phyloP scores from a whole-genome alignment of 2,113 vertebrate species.

The Uropsilus gracilis region DNA sequence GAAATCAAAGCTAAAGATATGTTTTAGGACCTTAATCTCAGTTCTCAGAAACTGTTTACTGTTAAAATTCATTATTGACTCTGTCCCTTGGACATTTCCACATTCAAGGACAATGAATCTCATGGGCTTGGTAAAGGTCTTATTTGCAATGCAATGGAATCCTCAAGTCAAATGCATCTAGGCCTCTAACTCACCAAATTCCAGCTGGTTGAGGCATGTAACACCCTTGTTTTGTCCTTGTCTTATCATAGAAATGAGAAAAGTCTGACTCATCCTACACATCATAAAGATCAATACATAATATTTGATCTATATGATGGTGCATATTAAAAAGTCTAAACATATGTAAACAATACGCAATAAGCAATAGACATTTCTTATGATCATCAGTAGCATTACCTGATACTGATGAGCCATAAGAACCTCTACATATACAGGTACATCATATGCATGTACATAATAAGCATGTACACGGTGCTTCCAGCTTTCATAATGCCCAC shows the following conservation, averaged over 20 bases:
- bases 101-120: slow-evolving; percentile 8
- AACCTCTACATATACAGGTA: slow-evolving; percentile 13
- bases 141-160: slow-evolving; percentile 48
- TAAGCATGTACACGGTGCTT: too few relatives aligned
- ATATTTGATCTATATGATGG: background rate
- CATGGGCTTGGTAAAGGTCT: slow-evolving; percentile 50
- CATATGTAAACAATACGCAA: background rate
- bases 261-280: background rate
- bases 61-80: slow-evolving; percentile 39
- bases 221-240: background rate
- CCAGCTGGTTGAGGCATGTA: background rate
- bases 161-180: background rate
- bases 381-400: background rate
- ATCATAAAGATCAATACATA: background rate
- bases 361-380: background rate
- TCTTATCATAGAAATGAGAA: background rate
- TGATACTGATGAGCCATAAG: background rate
- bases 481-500: slow-evolving; percentile 14
- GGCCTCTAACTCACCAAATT: slow-evolving; percentile 44
- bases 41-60: slow-evolving; percentile 4
- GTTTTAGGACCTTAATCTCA: background rate
- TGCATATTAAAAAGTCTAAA: slow-evolving; percentile 3
- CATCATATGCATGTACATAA: too few relatives aligned
- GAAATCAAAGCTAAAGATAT: slow-evolving; percentile 13
- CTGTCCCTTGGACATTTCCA: slow-evolving; percentile 39